Evolutionary conservation across 2,797 vertebrate genomes (phyloP), one percentile per base, ranked within the genome.

Genomic region (Clamator glandarius): DNA sequence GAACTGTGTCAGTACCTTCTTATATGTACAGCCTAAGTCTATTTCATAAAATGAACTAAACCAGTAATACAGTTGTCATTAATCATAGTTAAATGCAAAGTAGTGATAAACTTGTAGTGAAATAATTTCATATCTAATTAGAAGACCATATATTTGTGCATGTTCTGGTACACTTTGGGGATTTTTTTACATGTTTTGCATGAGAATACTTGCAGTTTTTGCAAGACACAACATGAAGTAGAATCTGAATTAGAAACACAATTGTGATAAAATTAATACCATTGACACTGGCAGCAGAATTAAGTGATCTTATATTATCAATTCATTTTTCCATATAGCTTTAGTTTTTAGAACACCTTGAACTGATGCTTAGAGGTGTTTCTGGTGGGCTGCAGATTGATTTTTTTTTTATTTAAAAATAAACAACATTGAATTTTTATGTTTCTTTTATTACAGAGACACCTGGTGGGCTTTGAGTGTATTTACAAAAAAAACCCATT

Each of bases 381-480:
- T 44, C 28, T 7, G 33, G 5, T 29, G 8, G 29, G 6, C 35
- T 81, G 31, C 33, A 58, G 20, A 39, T 1, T 5, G 8, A 33
- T 9, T 18, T 52, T 24, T 66, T 52, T 9, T 18, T 52, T 25
- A 59, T 54, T 51, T 4, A 6, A 33, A 3, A 3, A 21, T 26
- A 46, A 16, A 44, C 15, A 44, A 44, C 6, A 23, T 33, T 28
- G 28, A 4, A 8, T 39, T 51, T 76, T 91, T 50, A 17, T 18
- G 64, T 93, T 85, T 4, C 42, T 87, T 90, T 87, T 95, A n/a
- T 67, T 89, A 72, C n/a, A 93, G 94, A 84, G 95, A 77, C 94
- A 95, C 7, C 96, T 95, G 58, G 88, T 93, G 94, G 92, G 64
- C n/a, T 62, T 90, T 41, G 19, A 5, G 1, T 76, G 31, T 85